Percentiles rank a stretch among this genome's conserved stretches.
phyloP scores from a whole-genome alignment of 2,888 invertebrate genomes.

The Lasioglossum morio region DNA sequence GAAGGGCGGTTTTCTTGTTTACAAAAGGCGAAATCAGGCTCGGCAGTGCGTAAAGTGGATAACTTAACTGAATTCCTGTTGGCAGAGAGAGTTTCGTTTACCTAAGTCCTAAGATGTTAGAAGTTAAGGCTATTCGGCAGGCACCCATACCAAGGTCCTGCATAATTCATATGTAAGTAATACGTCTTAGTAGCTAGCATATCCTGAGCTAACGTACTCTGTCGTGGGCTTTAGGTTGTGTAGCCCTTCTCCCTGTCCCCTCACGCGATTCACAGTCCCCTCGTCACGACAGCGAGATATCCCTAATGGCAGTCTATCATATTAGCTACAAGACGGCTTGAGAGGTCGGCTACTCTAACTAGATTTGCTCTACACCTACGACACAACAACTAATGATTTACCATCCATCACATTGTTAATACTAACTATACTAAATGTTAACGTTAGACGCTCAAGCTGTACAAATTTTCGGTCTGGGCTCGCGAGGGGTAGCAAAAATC shows the following conservation, averaged over 20 bases:
- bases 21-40: slow-evolving; percentile 67
- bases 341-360: slow-evolving; percentile 74
- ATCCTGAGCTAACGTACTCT: slow-evolving; percentile 67
- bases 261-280: slow-evolving; percentile 61
- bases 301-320: slow-evolving; percentile 81
- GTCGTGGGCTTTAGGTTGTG: slow-evolving; percentile 60
- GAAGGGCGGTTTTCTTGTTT: slow-evolving; percentile 54
- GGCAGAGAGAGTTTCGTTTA: slow-evolving; percentile 64
- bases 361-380: slow-evolving; percentile 73
- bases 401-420: slow-evolving; percentile 60
- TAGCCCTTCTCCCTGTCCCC: slow-evolving; percentile 43
- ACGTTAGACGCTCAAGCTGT: not conserved
- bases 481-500: not conserved
- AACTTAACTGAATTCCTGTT: slow-evolving; percentile 67
- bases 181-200: slow-evolving; percentile 79
- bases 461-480: not conserved
- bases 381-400: slow-evolving; percentile 73
- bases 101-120: slow-evolving; percentile 68
- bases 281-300: slow-evolving; percentile 73
- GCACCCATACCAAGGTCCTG: slow-evolving; percentile 73
- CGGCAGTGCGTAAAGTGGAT: slow-evolving; percentile 63
- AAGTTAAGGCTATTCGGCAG: slow-evolving; percentile 73
- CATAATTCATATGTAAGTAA: slow-evolving; percentile 83
- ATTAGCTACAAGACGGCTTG: slow-evolving; percentile 78
- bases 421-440: slow-evolving; percentile 18